A percentile compares a stretch with the other conserved stretches of the same genome.
phyloP scores from a whole-genome alignment of 1,140 invertebrate species.

The Drosophila aff. region DNA sequence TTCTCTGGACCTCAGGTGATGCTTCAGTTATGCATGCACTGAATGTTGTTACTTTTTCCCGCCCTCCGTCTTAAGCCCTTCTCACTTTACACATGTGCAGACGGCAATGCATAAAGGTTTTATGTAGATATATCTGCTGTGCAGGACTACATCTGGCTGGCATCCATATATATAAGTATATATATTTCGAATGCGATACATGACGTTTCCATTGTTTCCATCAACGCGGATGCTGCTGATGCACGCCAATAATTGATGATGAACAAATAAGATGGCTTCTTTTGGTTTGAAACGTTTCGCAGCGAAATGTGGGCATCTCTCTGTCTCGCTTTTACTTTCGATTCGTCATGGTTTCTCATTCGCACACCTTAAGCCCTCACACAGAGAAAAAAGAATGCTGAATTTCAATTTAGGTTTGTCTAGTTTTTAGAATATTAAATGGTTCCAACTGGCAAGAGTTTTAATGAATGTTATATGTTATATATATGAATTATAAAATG shows the following conservation, averaged over 20 bases:
- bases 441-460: not conserved
- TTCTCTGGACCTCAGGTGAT: constrained; percentile 6
- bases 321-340: constrained; percentile 16
- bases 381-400: not conserved
- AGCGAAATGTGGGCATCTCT: constrained; percentile 11
- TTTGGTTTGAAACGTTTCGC: constrained; percentile 59
- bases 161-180: constrained; percentile 28
- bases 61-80: constrained; percentile 18
- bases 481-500: not conserved
- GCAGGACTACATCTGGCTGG: not conserved
- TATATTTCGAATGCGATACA: constrained; percentile 63
- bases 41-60: constrained; percentile 4
- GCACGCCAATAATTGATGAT: constrained; percentile 82
- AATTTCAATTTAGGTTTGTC: no score
- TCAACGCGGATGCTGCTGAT: constrained; percentile 67
- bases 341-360: not conserved
- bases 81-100: constrained; percentile 19
- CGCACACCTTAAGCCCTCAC: constrained; percentile 27
- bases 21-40: constrained; percentile 18
- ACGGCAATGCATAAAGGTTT: constrained; percentile 22
- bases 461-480: not conserved
- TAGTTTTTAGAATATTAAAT: no score
- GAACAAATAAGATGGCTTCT: constrained; percentile 83
- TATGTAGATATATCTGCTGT: constrained; percentile 13
- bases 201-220: constrained; percentile 75